Base-by-base conservation (phyloP, 2,113 vertebrate species). In the Arvicanthis niloticus region DNA sequence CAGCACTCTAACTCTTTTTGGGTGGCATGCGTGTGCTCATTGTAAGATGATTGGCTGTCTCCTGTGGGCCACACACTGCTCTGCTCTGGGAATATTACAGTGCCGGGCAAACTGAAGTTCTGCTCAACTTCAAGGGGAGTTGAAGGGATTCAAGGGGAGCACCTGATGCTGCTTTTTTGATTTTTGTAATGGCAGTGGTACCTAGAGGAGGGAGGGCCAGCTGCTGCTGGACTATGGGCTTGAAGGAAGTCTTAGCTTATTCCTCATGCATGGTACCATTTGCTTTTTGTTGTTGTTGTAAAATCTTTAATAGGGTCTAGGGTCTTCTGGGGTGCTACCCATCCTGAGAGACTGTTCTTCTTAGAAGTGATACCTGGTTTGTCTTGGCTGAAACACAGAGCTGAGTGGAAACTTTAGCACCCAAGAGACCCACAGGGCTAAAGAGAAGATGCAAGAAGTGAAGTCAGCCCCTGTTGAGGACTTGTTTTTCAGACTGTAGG, bases 351-450 rank as follows among this genome's bases (percentile, higher is more conserved):
- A 22, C 56, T 51, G 0, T 80, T 89, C 95, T 95, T 85, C 72
- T 60, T 96, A 56, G 65, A 91, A 72, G 24, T 80, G 53, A 53
- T 42, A 51, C 45, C 86, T 92, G 51, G 29, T 93, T 96, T 94
- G 76, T 78, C 29, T 89, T 91, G 76, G 21, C 72, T 60, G 24
- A 62, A 91, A 60, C 16, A 88, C 88, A 94, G 26, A 34, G 26
- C 42, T 73, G 76, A 72, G 15, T 22, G 88, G 91, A 87, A 85
- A 92, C 29, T 78, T 72, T 65, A 84, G 80, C 6, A 48, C 51
- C 73, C 67, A 37, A 48, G 88, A 84, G 73, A 88, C 19, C 29
- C 17, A n/a, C 16, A 19, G n/a, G 53, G 62, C n/a, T 40, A 56
- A 78, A 82, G 34, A 89, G 75, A 51, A 84, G 56, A 87, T 48